Base-by-base conservation (phyloP, 2,888 invertebrate species). In the Acleris holmiana region DNA sequence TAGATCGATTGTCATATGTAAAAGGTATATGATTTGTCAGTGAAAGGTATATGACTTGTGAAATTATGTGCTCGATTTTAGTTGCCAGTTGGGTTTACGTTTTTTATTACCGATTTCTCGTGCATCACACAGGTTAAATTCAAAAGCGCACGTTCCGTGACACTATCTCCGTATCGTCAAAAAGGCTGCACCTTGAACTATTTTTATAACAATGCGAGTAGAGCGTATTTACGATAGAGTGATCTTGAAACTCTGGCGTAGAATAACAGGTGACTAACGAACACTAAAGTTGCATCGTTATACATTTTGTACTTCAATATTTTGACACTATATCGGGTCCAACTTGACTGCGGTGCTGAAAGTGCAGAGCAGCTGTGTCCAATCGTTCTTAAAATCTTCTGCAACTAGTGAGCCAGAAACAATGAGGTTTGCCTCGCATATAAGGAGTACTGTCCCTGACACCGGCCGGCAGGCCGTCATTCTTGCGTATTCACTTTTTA, bases 111-210 rank as follows among this genome's bases (percentile, higher is more conserved):
- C 19, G 19, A 18, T 19, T 18, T 15, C 44, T 44, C 17, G 47
- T 19, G 17, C 6, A 15, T 6, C 23, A 35, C 18, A 29, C 29
- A 18, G 3, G 18, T 18, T 29, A 19, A 51, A 51, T 51, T 8
- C 13, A 19, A 51, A 51, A 35, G 41, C 18, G 10, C 21, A n/a
- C 19, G 51, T 64, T 54, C 25, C 21, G 17, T 54, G 54, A 10
- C 49, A 46, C 59, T 54, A 48, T 54, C 41, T 44, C 47, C 18
- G 50, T n/a, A 15, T 46, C 41, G 44, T 49, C 54, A 59, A 44
- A 59, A 59, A 25, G 15, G 48, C 23, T 59, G 58, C 63, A 53
- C 64, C 59, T 65, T 65, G 64, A 65, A 54, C 64, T 65, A 59
- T 65, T 54, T 65, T 40, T 63, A 53, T 53, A 59, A 65, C 64